These are phyloP conservation scores for Pantelozetes paolii DNA, from an alignment of 2,888 invertebrate species.

Conservation along the genomic window DNA sequence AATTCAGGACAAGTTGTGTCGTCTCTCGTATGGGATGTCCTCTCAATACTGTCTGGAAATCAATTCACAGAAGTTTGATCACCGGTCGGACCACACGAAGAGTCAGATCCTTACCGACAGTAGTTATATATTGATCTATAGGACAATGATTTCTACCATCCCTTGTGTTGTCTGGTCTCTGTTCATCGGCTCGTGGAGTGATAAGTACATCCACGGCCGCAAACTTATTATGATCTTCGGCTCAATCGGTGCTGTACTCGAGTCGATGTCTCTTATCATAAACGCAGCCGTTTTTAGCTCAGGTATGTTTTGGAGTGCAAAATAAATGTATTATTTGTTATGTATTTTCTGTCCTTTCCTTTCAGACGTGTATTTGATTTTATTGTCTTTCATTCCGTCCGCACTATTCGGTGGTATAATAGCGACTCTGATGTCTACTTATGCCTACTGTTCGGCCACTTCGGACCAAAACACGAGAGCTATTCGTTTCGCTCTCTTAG, in stretches of 20 bases:
- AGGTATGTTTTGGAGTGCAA: slow-evolving; percentile 29
- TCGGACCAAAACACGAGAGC: slow-evolving; percentile 27
- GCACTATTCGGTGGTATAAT: slow-evolving; percentile 40
- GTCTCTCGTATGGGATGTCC: slow-evolving; percentile 22
- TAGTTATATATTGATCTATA: slow-evolving; percentile 29
- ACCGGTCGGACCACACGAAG: slow-evolving; percentile 33
- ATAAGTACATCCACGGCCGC: slow-evolving; percentile 39
- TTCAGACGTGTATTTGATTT: slow-evolving; percentile 36
- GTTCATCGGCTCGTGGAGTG: slow-evolving; percentile 40
- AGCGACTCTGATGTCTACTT: slow-evolving; percentile 38
- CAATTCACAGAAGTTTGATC: slow-evolving; percentile 37
- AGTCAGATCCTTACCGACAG: slow-evolving; percentile 22
- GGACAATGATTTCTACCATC: slow-evolving; percentile 30
- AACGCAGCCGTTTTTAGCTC: slow-evolving; percentile 38
- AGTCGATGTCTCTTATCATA: slow-evolving; percentile 32
- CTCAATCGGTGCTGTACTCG: slow-evolving; percentile 21
- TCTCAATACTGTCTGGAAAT: slow-evolving; percentile 37
- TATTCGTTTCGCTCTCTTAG: slow-evolving; percentile 36
- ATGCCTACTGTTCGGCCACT: slow-evolving; percentile 41
- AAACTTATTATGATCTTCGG: slow-evolving; percentile 37
- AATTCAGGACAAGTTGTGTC: slow-evolving; percentile 40
- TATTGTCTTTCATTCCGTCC: slow-evolving; percentile 40
- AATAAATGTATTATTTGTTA: not conserved
- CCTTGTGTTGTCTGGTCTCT: slow-evolving; percentile 39
- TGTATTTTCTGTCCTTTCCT: not conserved